Base-by-base conservation (phyloP, 2,888 invertebrate species). In the Cyclophora albipunctata region DNA sequence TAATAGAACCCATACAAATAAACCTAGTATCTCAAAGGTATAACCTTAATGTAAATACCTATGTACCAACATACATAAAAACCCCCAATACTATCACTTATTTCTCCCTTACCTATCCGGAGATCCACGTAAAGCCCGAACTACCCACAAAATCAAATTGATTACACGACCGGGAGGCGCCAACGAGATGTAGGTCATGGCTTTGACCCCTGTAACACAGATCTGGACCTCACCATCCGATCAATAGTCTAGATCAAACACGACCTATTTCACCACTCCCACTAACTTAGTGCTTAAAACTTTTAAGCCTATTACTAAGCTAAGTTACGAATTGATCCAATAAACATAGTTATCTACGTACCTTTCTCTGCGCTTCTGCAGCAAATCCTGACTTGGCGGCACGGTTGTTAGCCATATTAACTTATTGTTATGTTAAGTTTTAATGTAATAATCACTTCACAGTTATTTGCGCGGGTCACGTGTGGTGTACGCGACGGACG, bases 281-380 rank as follows among this genome's bases (percentile, higher is more conserved):
- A 51, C 44, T 55, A 33, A 45, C 60, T 20, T 20, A 51, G 43
- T 56, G 2, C 5, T 37, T 37, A 37, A 48, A 60, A 59, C 53
- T 57, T 42, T 55, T 50, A 47, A 41, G 37, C 20, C 6, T 34
- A 43, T 20, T 43, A 37, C 5, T 37, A 34, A 41, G 40, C 40
- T 46, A 50, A 45, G 54, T 51, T 52, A 51, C 49, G 48, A 47
- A 48, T 48, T 34, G 47, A 48, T 51, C 45, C 49, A 49, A 20
- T 45, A 7, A 42, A 47, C 54, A 64, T 58, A 57, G 54, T 57
- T 49, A 54, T 56, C 60, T 53, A 53, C 91, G 92, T 85, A 98
- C 98, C 93, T 97, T 98, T 79, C 95, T 92, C 87, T 98, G 97
- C 49, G 97, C 96, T 84, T 98, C 98, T 53, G 97, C 97, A 67